phyloP scores from a whole-genome alignment of 2,113 vertebrate species.

The Melanerpes formicivorus region DNA sequence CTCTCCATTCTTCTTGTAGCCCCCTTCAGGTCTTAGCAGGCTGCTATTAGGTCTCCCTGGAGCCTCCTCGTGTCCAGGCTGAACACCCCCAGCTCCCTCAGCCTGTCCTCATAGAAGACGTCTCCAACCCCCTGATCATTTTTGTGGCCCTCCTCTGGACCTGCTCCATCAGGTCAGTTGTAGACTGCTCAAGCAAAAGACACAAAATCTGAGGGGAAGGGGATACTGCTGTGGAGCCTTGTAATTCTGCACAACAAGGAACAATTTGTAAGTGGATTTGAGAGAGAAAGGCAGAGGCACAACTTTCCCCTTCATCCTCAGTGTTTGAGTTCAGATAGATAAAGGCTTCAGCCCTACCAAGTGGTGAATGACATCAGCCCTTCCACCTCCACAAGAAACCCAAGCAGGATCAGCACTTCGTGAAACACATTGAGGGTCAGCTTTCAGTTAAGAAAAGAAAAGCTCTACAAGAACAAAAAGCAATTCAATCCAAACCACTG shows the following conservation, averaged over 20 bases:
- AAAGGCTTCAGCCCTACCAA: conserved; percentile 11
- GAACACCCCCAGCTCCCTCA: too few species aligned
- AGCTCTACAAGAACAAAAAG: conserved; percentile 11
- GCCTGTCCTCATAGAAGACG: too few species aligned
- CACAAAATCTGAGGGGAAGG: neutral
- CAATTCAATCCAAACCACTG: conserved; percentile 10
- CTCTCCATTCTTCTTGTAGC: too few species aligned
- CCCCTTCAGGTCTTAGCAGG: too few species aligned
- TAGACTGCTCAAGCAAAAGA: neutral
- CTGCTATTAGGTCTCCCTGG: too few species aligned
- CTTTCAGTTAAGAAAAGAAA: conserved; percentile 15
- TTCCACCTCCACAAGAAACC: neutral
- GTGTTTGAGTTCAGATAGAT: neutral
- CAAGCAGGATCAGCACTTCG: conserved; percentile 2
- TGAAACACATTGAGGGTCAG: neutral
- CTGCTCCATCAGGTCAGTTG: too few species aligned
- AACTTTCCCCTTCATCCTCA: neutral
- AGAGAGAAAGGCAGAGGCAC: neutral
- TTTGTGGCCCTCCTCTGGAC: too few species aligned
- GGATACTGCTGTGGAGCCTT: conserved; percentile 13
- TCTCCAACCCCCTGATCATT: too few species aligned
- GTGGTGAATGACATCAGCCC: conserved; percentile 26
- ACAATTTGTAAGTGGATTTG: neutral
- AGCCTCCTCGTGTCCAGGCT: too few species aligned
- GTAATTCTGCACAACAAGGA: neutral